Percentiles rank a stretch among this genome's conserved stretches.
Evolutionary conservation across 2,797 vertebrate genomes (phyloP).

Genomic region (Pantherophis vulpinus): DNA sequence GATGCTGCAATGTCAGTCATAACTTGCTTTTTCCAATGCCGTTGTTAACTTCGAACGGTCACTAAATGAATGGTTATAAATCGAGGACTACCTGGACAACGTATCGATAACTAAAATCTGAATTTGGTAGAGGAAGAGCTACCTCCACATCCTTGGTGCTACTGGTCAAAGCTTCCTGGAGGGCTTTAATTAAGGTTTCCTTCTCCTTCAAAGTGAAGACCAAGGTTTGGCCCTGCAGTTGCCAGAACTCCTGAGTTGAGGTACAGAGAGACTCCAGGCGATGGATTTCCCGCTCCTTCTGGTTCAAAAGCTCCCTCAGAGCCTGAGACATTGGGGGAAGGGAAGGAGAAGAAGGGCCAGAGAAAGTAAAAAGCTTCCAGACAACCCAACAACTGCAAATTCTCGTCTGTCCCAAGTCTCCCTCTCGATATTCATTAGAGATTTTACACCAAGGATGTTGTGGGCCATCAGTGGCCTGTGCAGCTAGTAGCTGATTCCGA

Average conservation of each 20-base stretch:
- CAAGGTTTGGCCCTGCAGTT: slow-evolving; percentile 9
- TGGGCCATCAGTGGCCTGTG: too few species aligned
- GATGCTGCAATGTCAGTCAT: background rate
- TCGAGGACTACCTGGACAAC: background rate
- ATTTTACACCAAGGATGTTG: background rate
- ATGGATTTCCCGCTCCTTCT: slow-evolving; percentile 31
- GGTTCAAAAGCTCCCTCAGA: slow-evolving; percentile 31
- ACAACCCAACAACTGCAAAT: background rate
- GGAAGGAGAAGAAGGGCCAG: background rate
- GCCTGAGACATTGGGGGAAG: slow-evolving; percentile 4
- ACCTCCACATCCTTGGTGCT: slow-evolving; percentile 52
- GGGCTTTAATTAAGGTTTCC: slow-evolving; percentile 28
- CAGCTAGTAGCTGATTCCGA: too few species aligned
- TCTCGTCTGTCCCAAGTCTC: background rate
- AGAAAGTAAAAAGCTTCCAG: background rate
- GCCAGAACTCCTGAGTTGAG: background rate
- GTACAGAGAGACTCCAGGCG: slow-evolving; percentile 29
- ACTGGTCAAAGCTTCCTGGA: slow-evolving; percentile 38
- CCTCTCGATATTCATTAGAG: background rate
- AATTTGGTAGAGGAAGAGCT: background rate
- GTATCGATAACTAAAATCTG: background rate
- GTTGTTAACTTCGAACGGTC: background rate
- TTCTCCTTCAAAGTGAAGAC: slow-evolving; percentile 30
- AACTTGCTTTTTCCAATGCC: background rate
- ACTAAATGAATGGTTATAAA: background rate